Evolutionary conservation across 2,888 invertebrate species (phyloP).

Genomic region (Lasius fuliginosus): DNA sequence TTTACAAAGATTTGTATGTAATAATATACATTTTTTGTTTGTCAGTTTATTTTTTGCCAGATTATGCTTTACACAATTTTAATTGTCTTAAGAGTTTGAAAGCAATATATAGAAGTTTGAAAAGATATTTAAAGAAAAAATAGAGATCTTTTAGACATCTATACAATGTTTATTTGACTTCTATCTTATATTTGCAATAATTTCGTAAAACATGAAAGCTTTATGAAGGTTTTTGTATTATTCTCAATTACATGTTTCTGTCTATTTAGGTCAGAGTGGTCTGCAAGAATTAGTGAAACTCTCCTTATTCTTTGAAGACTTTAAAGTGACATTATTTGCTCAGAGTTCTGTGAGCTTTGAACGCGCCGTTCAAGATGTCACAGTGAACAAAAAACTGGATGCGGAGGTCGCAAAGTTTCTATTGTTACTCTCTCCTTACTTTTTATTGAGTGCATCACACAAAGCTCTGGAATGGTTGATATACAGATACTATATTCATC

Average conservation of each 20-base stretch:
- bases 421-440: constrained; percentile 94
- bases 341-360: constrained; percentile 92
- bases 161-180: neutral
- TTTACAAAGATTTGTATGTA: neutral
- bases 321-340: constrained; percentile 92
- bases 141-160: neutral
- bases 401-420: constrained; percentile 93
- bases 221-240: neutral
- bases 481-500: constrained; percentile 94
- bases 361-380: constrained; percentile 91
- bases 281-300: constrained; percentile 93
- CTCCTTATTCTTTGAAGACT: constrained; percentile 91
- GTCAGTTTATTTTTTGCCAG: neutral
- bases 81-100: neutral
- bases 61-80: neutral
- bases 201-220: neutral
- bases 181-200: neutral
- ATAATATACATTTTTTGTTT: neutral
- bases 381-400: constrained; percentile 93
- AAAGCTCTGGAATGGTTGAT: constrained; percentile 98
- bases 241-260: constrained; percentile 15
- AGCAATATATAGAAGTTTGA: neutral
- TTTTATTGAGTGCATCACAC: constrained; percentile 94
- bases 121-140: neutral
- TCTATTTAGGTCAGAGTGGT: constrained; percentile 90